Evolutionary conservation across 2,113 vertebrate genomes (phyloP), one percentile per base, ranked within the genome.

Genomic region (Thamnaconus septentrionalis): DNA sequence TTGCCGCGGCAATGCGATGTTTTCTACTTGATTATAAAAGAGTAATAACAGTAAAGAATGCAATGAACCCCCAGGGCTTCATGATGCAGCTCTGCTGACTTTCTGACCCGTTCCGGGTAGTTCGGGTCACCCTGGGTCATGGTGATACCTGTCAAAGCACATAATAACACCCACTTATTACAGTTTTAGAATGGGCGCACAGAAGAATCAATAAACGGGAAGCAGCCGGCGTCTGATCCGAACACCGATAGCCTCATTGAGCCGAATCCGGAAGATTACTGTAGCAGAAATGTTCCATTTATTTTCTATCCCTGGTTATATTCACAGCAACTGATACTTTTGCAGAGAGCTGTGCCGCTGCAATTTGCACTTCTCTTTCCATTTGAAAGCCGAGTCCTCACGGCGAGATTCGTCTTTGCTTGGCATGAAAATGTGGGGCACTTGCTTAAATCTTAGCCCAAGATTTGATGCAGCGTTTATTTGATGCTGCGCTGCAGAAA

Each of bases 111-210:
- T 59, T 64, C n/a, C 18, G 44, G 5, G 3, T 48, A 40, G 40
- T 40, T 6, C 44, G 3, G 50, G 59, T 48, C 6, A 56, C 56
- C 48, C 54, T 9, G 48, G 44, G 42, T 50, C 12, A 31, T 41
- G 3, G 51, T 70, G 59, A 64, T 46, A 53, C 41, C 47, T 68
- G 60, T 76, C 57, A 74, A 73, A 50, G 39, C 50, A 12, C 61
- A 53, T 65, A 64, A 79, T 61, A 69, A 75, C 53, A 65, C 58
- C 56, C 53, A 66, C 61, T 71, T 81, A 81, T 81, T 77, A 75
- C 31, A 71, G 56, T 42, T 79, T 62, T 50, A 69, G 31, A 56
- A 59, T 4, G 45, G 57, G 57, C 31, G 65, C 42, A 7, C 31
- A 54, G n/a, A 50, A 31, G 51, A 65, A 80, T 70, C 69, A 65